These are phyloP conservation scores for Neodiprion pinetum DNA, from an alignment of 1,140 invertebrate species.

Conservation along the genomic window DNA sequence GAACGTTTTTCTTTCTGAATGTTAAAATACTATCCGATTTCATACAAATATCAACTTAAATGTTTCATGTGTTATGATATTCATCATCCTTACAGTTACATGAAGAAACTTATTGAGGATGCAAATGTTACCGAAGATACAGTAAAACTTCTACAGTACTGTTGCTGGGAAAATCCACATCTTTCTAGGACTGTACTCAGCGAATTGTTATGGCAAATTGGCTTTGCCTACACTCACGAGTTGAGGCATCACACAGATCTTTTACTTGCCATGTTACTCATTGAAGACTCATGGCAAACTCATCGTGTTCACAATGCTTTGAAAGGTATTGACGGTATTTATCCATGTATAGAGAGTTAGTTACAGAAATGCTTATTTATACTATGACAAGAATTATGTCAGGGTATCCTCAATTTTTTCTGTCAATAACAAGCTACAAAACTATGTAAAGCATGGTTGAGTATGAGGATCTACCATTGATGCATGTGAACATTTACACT, in stretches of 20 bases:
- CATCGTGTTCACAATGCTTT: constrained; percentile 92
- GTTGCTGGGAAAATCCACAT: constrained; percentile 95
- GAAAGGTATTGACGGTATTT: constrained; percentile 67
- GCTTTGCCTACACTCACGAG: constrained; percentile 94
- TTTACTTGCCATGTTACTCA: constrained; percentile 82
- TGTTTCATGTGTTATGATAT: too few relatives aligned
- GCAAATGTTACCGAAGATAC: constrained; percentile 91
- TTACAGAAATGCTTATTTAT: constrained; percentile 18
- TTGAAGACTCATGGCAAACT: constrained; percentile 96
- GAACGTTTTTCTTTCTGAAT: too few relatives aligned
- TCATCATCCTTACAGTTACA: constrained; percentile 69
- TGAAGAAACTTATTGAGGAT: constrained; percentile 96
- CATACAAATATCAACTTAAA: too few relatives aligned
- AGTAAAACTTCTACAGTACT: constrained; percentile 87
- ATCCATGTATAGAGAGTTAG: constrained; percentile 22
- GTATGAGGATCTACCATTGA: too few relatives aligned
- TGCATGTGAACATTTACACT: too few relatives aligned
- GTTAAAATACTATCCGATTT: too few relatives aligned
- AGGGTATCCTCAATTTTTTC: too few relatives aligned
- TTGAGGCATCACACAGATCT: constrained; percentile 91
- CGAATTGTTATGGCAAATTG: constrained; percentile 93
- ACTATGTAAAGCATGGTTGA: too few relatives aligned
- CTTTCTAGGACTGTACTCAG: constrained; percentile 88
- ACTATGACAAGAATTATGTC: background rate
- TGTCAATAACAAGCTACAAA: too few relatives aligned